Evolutionary conservation across 2,797 vertebrate genomes (phyloP).

Genomic region (Nasua narica): DNA sequence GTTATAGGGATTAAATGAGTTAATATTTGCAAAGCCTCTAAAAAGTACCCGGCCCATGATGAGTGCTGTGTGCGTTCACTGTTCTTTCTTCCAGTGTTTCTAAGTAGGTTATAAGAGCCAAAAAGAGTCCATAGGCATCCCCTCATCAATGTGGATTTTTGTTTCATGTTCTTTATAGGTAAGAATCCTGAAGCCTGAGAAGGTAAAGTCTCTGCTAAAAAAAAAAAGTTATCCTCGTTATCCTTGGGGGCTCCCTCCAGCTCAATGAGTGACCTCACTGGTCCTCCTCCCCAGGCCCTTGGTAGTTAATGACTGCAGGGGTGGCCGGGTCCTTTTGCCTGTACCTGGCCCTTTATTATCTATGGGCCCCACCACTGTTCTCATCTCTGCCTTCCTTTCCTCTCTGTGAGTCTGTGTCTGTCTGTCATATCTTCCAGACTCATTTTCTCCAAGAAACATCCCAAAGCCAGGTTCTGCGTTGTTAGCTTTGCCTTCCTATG

Average conservation of each 20-base stretch:
- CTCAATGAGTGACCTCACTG: neutral
- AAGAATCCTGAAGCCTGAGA: neutral
- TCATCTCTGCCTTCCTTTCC: no score
- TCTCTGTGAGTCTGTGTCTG: neutral
- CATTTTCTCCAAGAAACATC: neutral
- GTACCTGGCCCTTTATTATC: neutral
- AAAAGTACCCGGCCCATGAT: neutral
- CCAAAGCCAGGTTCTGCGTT: neutral
- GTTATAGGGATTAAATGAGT: neutral
- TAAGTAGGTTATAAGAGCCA: neutral
- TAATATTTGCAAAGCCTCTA: neutral
- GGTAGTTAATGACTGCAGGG: neutral
- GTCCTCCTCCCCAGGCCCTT: neutral
- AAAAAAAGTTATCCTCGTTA: neutral
- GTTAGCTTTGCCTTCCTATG: neutral
- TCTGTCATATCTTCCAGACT: neutral
- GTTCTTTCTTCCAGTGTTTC: neutral
- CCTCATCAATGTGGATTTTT: neutral
- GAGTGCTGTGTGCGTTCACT: neutral
- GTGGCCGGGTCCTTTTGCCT: no score
- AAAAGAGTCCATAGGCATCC: neutral
- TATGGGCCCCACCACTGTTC: neutral
- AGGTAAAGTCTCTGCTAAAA: neutral
- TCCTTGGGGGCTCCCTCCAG: no score
- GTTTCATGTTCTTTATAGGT: neutral